Conservation (phyloP, 2,113 vertebrate species). For the Onychostoma macrolepis region DNA sequence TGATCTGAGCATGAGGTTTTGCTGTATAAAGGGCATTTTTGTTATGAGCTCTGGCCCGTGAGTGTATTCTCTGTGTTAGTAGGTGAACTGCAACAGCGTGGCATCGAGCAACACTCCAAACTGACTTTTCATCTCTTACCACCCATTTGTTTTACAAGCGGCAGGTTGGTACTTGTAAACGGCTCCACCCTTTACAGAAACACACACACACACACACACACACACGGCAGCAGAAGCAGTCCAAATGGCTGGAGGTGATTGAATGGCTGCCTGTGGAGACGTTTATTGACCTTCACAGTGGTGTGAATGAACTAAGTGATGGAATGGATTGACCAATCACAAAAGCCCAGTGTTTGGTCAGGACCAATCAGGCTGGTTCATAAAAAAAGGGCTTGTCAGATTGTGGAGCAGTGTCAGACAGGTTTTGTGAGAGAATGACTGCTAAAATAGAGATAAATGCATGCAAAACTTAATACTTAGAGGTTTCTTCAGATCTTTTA, state of each 20-base stretch:
- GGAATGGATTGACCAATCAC: conserved; percentile 31
- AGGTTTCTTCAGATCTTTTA: not conserved
- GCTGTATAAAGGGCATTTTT: not conserved
- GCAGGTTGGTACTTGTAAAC: conserved; percentile 48
- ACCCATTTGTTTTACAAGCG: conserved; percentile 33
- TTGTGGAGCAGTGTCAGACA: not conserved
- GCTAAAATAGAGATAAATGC: not conserved
- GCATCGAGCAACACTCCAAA: not conserved
- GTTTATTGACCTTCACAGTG: conserved; percentile 45
- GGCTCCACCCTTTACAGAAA: conserved; percentile 25
- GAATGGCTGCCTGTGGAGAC: conserved; percentile 34
- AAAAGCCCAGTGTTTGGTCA: conserved; percentile 27
- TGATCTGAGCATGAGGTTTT: not conserved
- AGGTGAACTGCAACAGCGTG: not conserved
- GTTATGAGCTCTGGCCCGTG: conserved; percentile 1
- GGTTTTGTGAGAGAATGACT: not conserved
- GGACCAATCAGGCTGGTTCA: not conserved
- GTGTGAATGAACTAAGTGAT: not conserved
- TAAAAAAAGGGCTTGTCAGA: conserved; percentile 11
- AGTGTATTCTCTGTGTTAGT: not conserved
- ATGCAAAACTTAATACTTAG: not conserved
- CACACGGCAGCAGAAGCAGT: conserved; percentile 1
- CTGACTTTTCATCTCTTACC: conserved; percentile 20
- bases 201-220: conserved; percentile 24
- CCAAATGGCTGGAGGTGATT: conserved; percentile 42